Evolutionary conservation across 1,140 invertebrate species (phyloP), one percentile per base, ranked within the genome.

Genomic region (Drosophila repletoides): DNA sequence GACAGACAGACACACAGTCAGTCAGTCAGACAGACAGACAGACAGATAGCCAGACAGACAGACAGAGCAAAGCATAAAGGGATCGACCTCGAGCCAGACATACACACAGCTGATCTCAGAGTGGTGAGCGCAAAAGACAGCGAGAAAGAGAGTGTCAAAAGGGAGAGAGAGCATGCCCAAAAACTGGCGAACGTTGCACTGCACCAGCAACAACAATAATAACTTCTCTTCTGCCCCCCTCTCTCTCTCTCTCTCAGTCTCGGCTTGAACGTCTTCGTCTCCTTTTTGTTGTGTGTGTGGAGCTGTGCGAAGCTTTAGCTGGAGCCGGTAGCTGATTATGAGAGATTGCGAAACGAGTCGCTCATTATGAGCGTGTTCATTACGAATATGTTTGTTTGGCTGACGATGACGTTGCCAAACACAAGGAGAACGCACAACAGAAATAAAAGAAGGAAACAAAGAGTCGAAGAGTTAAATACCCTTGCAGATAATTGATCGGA

Each of bases 341-440:
- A 79, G 60, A 79, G 79, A 79, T 80, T 79, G 76, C 65, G 64
- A 79, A 79, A 67, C 67, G 61, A 79, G 71, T 73, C 48, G 29
- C 60, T 73, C 58, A 76, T 73, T 52, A 77, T 73, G 73, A 83
- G 60, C 64, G 46, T 41, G 79, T 49, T 83, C 74, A 60, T 69
- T 77, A n/a, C n/a, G n/a, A n/a, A n/a, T n/a, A 77, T 83, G 70
- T 68, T 63, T 49, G 52, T 72, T 65, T 65, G 52, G 28, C 10
- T 46, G 66, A 71, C 70, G 75, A 79, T 84, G 79, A 84, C 80
- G 79, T 86, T 86, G 74, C 79, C 71, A 79, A 79, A 75, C 70
- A 70, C 4, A 3, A 53, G n/a, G 40, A 40, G 19, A 45, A 52
- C 38, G 19, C 12, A 24, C 19, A 46, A 14, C 29, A 33, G 10